Evolutionary conservation across 2,888 invertebrate genomes (phyloP), one percentile per base, ranked within the genome.

Genomic region (Ceramica pisi): DNA sequence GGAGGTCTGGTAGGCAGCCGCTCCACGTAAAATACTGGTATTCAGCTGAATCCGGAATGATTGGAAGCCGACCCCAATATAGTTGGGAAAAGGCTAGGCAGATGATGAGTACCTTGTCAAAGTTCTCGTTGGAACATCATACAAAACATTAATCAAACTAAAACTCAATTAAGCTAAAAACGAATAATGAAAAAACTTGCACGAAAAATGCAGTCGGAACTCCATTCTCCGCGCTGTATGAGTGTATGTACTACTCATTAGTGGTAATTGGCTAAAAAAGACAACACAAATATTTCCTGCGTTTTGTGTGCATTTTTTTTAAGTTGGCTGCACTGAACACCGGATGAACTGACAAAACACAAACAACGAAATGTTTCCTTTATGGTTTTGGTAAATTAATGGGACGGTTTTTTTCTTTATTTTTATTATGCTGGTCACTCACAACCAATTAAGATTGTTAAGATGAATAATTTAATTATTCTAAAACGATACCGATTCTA

Each of bases 181-280:
- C 35, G 8, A 62, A 41, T 44, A 57, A 35, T 41, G 8, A 48
- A 62, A 62, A 50, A n/a, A 35, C 14, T 12, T 44, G 0, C 66
- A 61, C 50, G 23, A 67, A 81, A 75, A 67, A 35, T 26, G 46
- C 31, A 41, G 23, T 38, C 50, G 19, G 35, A 38, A 48, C 57
- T 48, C 19, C 26, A 56, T 77, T 63, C 44, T 60, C 10, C 26
- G 31, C 35, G 26, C 46, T 21, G 46, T 44, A 21, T 23, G 38
- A 23, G 31, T 35, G 38, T 23, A 1, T 26, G 55, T 53, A 61
- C 77, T 44, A 48, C 78, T 78, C 78, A 78, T 78, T 78, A 81
- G 82, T 70, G 60, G 61, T 78, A 78, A 78, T 78, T 78, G 78
- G 82, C 82, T 78, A 62, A 81, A 81, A 80, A 81, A 68, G 44